Evolutionary conservation across 2,113 vertebrate species (phyloP).

Genomic region (Myiozetetes cayanensis): DNA sequence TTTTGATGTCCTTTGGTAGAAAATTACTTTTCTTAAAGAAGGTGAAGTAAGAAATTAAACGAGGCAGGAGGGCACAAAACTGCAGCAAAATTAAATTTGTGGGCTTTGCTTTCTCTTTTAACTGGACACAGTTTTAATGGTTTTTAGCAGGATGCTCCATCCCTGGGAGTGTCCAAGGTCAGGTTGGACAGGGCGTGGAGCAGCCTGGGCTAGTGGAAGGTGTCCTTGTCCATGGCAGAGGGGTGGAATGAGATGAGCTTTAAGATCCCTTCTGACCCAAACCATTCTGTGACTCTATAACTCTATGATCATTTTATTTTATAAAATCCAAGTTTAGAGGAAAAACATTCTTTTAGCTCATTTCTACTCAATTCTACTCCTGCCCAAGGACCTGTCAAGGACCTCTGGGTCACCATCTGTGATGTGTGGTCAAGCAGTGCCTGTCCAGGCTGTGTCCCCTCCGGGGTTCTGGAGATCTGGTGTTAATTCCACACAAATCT

Average conservation of each 20-base stretch:
- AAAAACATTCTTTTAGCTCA: background rate
- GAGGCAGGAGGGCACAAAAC: background rate
- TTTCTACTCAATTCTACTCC: background rate
- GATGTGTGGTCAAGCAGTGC: accelerated
- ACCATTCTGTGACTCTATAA: background rate
- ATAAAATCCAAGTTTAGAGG: background rate
- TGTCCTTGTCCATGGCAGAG: background rate
- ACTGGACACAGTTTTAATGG: background rate
- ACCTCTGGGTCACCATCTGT: accelerated
- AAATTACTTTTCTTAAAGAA: background rate
- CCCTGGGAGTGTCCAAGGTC: background rate
- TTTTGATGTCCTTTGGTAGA: background rate
- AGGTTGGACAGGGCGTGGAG: background rate
- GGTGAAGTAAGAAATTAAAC: background rate
- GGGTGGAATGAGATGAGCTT: background rate
- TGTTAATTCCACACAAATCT: background rate
- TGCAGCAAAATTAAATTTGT: background rate
- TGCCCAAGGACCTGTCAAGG: background rate
- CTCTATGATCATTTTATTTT: background rate
- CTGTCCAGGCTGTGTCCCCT: background rate
- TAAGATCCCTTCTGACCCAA: background rate
- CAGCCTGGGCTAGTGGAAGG: background rate
- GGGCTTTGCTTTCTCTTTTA: background rate
- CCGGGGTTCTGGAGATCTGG: accelerated
- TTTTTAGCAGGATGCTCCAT: background rate